A percentile compares a stretch with the other conserved stretches of the same genome.
Conservation (phyloP, 2,797 vertebrate species). For the Crypturellus tataupa region DNA sequence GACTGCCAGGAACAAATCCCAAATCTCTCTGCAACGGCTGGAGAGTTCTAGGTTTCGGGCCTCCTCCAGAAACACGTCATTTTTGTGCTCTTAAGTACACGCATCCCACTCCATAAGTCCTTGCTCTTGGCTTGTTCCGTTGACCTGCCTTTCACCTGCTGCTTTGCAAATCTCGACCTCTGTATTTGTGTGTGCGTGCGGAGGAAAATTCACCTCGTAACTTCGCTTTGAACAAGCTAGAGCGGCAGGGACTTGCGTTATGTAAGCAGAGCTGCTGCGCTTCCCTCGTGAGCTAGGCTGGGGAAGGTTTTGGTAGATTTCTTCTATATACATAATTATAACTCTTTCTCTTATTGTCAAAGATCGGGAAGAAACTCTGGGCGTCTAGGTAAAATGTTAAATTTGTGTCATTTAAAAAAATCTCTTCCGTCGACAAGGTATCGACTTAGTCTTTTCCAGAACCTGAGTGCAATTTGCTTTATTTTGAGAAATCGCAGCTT, state of each 20-base stretch:
- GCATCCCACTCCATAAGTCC: accelerated
- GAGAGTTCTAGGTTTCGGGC: neutral
- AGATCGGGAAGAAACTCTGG: neutral
- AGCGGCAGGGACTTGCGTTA: neutral
- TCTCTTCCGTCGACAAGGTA: accelerated
- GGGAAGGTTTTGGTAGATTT: neutral
- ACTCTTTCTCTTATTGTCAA: neutral
- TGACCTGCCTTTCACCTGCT: neutral
- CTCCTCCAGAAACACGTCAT: accelerated
- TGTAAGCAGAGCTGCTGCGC: neutral
- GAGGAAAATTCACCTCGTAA: neutral
- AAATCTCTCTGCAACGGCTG: neutral
- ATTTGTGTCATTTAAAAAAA: neutral
- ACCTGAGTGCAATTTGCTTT: neutral
- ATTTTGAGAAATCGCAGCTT: neutral
- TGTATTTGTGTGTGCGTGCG: neutral
- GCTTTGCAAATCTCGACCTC: neutral
- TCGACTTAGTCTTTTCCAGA: neutral
- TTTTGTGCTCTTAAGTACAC: accelerated
- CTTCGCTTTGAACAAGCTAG: neutral
- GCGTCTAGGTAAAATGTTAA: neutral
- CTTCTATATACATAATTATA: neutral
- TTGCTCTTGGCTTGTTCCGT: neutral
- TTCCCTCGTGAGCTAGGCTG: neutral
- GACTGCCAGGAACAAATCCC: accelerated